Evolutionary conservation across 2,113 vertebrate species (phyloP).

Genomic region (Sphyrna mokarran): DNA sequence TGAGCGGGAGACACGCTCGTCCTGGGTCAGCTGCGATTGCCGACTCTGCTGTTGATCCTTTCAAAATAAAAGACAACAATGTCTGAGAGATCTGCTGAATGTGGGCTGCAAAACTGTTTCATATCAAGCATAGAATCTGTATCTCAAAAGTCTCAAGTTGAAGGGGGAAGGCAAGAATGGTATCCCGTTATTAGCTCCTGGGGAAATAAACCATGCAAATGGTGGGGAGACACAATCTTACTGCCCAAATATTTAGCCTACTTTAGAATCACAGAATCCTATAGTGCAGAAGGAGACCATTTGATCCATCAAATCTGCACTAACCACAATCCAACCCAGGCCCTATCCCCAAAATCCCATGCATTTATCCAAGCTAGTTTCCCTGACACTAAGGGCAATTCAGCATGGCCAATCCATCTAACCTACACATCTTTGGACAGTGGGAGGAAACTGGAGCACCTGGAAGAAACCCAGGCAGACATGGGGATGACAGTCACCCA

Average conservation of each 20-base stretch:
- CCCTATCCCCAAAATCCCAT: too few relatives aligned
- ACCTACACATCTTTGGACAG: too few relatives aligned
- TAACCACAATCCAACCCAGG: too few relatives aligned
- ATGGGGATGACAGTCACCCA: too few relatives aligned
- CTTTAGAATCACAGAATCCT: not conserved
- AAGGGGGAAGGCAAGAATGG: not conserved
- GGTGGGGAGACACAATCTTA: not conserved
- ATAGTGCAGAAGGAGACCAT: not conserved
- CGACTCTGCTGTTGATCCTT: constrained; percentile 96
- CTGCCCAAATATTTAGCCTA: too few relatives aligned
- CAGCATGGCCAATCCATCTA: too few relatives aligned
- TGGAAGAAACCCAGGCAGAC: too few relatives aligned
- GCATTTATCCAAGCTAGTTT: too few relatives aligned
- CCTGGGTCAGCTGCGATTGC: constrained; percentile 92
- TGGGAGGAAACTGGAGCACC: too few relatives aligned
- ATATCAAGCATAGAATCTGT: not conserved
- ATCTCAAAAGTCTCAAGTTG: not conserved
- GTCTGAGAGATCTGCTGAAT: not conserved
- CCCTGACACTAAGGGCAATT: not conserved
- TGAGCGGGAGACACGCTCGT: constrained; percentile 90
- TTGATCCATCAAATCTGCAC: too few relatives aligned
- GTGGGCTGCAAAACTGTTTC: not conserved
- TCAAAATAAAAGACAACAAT: constrained; percentile 23
- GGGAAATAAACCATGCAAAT: not conserved
- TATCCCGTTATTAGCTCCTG: not conserved